Percentiles rank a stretch among this genome's conserved stretches.
Conservation (phyloP, 2,797 vertebrate genomes). For the Florisuga fusca region DNA sequence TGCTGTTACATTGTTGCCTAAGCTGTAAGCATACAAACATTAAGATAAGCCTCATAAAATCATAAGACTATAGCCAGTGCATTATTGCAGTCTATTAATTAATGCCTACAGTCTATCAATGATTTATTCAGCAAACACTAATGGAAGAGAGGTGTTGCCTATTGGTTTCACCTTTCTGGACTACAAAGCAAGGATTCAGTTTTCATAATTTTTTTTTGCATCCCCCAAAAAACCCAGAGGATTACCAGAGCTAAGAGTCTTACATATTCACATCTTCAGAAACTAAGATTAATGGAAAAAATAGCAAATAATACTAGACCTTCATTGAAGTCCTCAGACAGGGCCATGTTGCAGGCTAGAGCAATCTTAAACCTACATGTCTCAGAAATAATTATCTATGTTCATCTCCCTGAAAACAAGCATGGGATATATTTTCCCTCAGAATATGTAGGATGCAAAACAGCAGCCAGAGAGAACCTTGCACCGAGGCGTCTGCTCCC, state of each 20-base stretch:
- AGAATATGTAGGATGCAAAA: neutral
- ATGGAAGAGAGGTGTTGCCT: neutral
- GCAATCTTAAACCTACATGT: neutral
- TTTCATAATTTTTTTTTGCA: neutral
- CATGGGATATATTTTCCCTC: neutral
- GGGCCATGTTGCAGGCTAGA: neutral
- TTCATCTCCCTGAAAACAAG: neutral
- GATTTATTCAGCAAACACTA: neutral
- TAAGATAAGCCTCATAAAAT: neutral
- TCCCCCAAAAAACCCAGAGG: fast-evolving
- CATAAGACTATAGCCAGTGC: no score
- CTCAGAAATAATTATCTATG: neutral
- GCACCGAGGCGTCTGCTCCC: neutral
- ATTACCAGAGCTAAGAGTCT: neutral
- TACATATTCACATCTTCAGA: neutral
- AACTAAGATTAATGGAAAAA: neutral
- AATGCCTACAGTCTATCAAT: neutral
- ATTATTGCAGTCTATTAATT: neutral
- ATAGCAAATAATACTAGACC: neutral
- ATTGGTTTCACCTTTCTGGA: neutral
- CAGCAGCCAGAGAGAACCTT: neutral
- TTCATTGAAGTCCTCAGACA: neutral
- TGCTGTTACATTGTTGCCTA: neutral
- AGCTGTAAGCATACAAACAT: neutral
- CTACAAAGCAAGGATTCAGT: neutral